Percentiles rank a stretch among this genome's conserved stretches.
These are phyloP conservation scores for Aromia moschata DNA, from an alignment of 2,888 invertebrate species.

Conservation along the genomic window DNA sequence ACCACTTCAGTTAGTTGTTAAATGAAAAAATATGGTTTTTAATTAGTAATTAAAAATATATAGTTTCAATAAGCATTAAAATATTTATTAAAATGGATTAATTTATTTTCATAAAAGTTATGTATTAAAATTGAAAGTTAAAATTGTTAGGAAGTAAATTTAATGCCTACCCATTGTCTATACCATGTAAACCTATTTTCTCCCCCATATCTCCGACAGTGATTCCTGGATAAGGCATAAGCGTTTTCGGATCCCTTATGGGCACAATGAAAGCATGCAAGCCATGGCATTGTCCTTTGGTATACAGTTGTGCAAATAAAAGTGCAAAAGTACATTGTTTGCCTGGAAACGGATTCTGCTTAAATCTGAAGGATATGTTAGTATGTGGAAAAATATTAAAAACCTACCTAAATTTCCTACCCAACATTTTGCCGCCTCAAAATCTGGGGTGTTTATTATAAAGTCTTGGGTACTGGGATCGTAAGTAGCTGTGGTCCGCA, in stretches of 20 bases:
- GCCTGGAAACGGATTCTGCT: slow-evolving; percentile 62
- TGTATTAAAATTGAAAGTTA: too few relatives aligned
- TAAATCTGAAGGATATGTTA: not conserved
- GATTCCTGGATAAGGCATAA: slow-evolving; percentile 83
- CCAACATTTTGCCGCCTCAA: slow-evolving; percentile 97
- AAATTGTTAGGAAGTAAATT: too few relatives aligned
- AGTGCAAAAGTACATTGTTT: slow-evolving; percentile 87
- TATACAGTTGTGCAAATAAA: slow-evolving; percentile 89
- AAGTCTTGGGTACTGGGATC: slow-evolving; percentile 81
- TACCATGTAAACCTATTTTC: slow-evolving; percentile 89
- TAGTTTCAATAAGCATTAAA: too few relatives aligned
- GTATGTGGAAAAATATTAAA: not conserved
- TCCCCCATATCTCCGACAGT: slow-evolving; percentile 92
- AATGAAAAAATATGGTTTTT: too few relatives aligned
- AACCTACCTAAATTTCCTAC: slow-evolving; percentile 80
- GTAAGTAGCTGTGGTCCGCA: slow-evolving; percentile 91
- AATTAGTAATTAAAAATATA: too few relatives aligned
- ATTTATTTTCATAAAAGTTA: too few relatives aligned
- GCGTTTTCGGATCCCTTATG: slow-evolving; percentile 79
- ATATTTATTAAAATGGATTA: too few relatives aligned
- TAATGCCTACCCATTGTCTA: slow-evolving; percentile 85
- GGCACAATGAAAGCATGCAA: slow-evolving; percentile 91
- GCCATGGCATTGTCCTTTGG: slow-evolving; percentile 82
- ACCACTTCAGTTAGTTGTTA: too few relatives aligned
- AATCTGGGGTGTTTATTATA: slow-evolving; percentile 89